Percentiles rank a stretch among this genome's conserved stretches.
These are phyloP conservation scores for Phoronis australis DNA, from an alignment of 2,888 invertebrate species.

Conservation along the genomic window DNA sequence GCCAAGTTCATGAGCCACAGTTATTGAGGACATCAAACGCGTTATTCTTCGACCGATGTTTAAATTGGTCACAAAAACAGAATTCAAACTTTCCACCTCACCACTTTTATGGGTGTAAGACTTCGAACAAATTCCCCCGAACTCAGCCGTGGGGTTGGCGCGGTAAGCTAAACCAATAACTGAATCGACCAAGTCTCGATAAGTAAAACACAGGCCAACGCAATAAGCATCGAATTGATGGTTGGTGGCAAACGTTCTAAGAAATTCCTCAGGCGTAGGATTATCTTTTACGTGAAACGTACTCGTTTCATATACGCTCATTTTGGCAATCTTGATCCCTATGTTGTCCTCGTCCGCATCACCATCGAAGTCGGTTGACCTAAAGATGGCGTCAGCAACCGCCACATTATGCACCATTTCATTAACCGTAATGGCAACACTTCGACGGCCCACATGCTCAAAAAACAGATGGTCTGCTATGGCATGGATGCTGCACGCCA, in stretches of 20 bases:
- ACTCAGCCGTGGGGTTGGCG: constrained; percentile 30
- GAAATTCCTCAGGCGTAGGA: constrained; percentile 19
- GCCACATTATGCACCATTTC: constrained; percentile 29
- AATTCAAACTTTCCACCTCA: constrained; percentile 26
- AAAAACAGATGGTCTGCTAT: constrained; percentile 40
- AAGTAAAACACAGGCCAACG: constrained; percentile 29
- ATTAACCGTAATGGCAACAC: constrained; percentile 19
- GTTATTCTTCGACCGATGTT: constrained; percentile 22
- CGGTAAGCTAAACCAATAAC: constrained; percentile 37
- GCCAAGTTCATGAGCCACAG: constrained; percentile 36
- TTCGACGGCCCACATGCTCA: constrained; percentile 19
- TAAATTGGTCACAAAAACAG: constrained; percentile 23
- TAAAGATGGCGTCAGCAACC: constrained; percentile 36
- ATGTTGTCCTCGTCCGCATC: constrained; percentile 38
- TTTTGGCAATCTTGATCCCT: constrained; percentile 30
- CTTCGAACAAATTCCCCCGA: constrained; percentile 38
- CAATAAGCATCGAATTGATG: constrained; percentile 27
- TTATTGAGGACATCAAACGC: constrained; percentile 19
- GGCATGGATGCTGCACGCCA: too few species aligned
- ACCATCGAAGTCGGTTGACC: constrained; percentile 40
- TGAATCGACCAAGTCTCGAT: constrained; percentile 27
- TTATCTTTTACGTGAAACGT: constrained; percentile 17
- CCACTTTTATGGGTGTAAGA: constrained; percentile 4
- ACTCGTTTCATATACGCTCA: constrained; percentile 20
- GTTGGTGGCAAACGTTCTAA: constrained; percentile 26